Evolutionary conservation across 2,888 invertebrate genomes (phyloP), one percentile per base, ranked within the genome.

Genomic region (Lymantria monacha): DNA sequence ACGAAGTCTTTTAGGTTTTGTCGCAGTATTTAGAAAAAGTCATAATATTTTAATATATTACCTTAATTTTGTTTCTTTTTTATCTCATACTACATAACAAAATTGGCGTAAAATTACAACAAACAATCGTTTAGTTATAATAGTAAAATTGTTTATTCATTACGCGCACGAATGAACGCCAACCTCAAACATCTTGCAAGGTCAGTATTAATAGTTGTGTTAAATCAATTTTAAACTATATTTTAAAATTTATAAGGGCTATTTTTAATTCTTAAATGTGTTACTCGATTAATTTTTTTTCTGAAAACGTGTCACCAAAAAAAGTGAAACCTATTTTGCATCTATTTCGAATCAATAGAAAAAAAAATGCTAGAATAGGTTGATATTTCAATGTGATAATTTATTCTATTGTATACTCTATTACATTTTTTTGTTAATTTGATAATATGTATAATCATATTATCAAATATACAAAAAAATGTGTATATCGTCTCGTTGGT

Each of bases 121-220:
- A 55, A 51, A 59, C 51, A 59, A 62, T 66, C 54, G 59, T 50
- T 69, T 68, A 68, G 59, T 60, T 64, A 56, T 70, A 74, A 73
- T 78, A 73, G 72, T 69, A 66, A 71, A 74, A 75, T 77, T 67
- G 68, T 59, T 63, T 66, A 63, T 67, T 70, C 67, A 76, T 79
- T 79, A 76, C 60, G 59, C 76, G 82, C 79, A 81, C 80, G 79
- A 76, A 59, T 72, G 81, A 56, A 40, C 53, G 58, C 65, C 47
- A 64, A 72, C 63, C 59, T 59, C 55, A 52, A 51, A 55, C 58
- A 11, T 36, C 38, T 49, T 47, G 55, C 70, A 78, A 78, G 78
- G 78, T 67, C 65, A 44, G 8, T 44, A 30, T 48, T 48, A 55
- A 41, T 22, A 22, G 22, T 44, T 0, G 10, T n/a, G 5, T 10